Base-by-base conservation (phyloP, 2,888 invertebrate species). In the Lasioglossum malachurum region DNA sequence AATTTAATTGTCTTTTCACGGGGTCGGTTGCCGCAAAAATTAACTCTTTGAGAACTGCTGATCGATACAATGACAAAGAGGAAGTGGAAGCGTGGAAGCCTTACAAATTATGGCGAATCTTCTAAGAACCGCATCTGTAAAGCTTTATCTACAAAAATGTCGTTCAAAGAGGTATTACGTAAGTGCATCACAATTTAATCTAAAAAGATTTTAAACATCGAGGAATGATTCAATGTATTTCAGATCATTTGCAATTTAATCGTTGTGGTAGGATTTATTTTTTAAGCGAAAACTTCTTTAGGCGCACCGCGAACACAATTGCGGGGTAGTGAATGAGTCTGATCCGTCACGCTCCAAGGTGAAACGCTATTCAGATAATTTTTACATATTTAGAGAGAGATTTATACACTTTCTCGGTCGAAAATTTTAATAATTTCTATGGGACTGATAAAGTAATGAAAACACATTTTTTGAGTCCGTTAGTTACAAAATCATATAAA, bases 1-100 rank as follows among this genome's bases (percentile, higher is more conserved):
- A 19, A 75, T 77, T 69, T 78, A 75, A 76, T 76, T 72, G 76
- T 49, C 67, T 38, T 60, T 74, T 27, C 69, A 7, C 44, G 53
- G 23, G 23, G 53, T 31, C 46, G 49, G 19, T 5, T 23, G 10
- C 0, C 4, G 4, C 19, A 73, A 49, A 49, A 69, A 69, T 69
- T 69, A 69, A 38, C 38, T 69, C 69, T 38, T 69, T 69, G 69
- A 69, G 69, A 38, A 69, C 35, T 19, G 38, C 23, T 38, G 69
- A 69, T 38, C 35, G 69, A 38, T 38, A 38, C 8, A 23, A 35
- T 10, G 3, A 38, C 35, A 69, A 69, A 69, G 69, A 38, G 8
- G 10, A 35, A 67, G 19, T 1, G 35, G 67, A 67, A 67, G 67
- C 35, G 67, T 12, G 38, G 69, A 69, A 69, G 38, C 69, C 38